Evolutionary conservation across 2,113 vertebrate species (phyloP).

Genomic region (Ivindomyrus marchei): DNA sequence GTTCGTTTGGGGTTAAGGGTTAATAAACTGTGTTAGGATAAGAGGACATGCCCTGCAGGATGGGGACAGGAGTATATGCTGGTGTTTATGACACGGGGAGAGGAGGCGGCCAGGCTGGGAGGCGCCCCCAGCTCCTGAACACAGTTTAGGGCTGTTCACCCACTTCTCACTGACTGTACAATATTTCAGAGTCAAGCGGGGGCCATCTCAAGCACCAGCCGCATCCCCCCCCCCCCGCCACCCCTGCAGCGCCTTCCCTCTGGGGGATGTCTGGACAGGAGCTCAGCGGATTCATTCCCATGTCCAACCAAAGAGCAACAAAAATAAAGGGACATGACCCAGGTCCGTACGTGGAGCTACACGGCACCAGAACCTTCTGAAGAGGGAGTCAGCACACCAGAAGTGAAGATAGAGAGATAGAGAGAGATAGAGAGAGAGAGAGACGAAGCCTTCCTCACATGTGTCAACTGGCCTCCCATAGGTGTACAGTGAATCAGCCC

Average conservation of each 20-base stretch:
- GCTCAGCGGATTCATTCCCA: background rate
- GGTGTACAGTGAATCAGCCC: background rate
- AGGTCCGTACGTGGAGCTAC: background rate
- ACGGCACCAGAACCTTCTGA: background rate
- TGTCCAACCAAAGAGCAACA: background rate
- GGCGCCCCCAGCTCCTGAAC: background rate
- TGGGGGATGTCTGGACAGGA: background rate
- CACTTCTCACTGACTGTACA: background rate
- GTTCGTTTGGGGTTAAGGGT: background rate
- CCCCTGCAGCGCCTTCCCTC: background rate
- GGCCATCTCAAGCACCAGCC: background rate
- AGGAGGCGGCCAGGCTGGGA: background rate
- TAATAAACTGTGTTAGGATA: background rate
- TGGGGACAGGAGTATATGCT: slow-evolving; percentile 16
- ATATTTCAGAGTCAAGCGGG: background rate
- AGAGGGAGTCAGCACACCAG: background rate
- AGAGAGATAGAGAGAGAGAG: background rate
- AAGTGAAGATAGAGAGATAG: background rate
- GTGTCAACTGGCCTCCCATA: background rate
- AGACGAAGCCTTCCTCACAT: slow-evolving; percentile 16
- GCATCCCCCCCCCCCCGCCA: background rate
- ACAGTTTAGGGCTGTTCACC: background rate
- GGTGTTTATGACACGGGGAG: background rate
- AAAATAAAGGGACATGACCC: background rate
- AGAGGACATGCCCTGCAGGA: background rate